A percentile compares a stretch with the other conserved stretches of the same genome.
Conservation (phyloP, 1,140 invertebrate genomes). For the Lysiphlebus fabarum region DNA sequence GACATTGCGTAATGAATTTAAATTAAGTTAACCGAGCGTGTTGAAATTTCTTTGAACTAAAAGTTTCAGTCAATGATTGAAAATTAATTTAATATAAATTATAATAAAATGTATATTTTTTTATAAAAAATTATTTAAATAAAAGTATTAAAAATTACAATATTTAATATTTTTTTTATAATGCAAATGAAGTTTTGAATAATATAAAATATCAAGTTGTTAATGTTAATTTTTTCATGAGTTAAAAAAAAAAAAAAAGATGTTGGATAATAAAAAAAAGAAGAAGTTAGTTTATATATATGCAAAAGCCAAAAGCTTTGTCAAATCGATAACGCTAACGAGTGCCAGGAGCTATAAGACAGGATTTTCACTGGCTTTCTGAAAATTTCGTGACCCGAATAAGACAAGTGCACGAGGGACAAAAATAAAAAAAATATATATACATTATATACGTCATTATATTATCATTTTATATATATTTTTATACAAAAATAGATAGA, state of each 20-base stretch:
- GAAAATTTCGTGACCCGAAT: constrained; percentile 26
- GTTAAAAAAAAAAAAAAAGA: too few species aligned
- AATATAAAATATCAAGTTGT: neutral
- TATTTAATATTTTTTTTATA: too few species aligned
- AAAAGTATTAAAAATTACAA: too few species aligned
- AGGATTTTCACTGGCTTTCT: constrained; percentile 25
- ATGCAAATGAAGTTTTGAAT: too few species aligned
- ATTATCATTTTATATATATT: neutral
- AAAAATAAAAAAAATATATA: neutral
- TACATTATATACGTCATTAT: too few species aligned
- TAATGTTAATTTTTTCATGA: too few species aligned
- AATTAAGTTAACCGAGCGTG: constrained; percentile 24
- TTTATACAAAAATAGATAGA: too few species aligned
- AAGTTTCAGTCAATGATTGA: constrained; percentile 1
- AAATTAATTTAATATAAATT: neutral
- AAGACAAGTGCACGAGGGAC: constrained; percentile 2
- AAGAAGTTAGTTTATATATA: neutral
- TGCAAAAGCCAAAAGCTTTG: neutral
- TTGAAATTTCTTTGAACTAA: neutral
- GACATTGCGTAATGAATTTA: constrained; percentile 26
- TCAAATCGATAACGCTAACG: constrained; percentile 28
- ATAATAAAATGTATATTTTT: too few species aligned
- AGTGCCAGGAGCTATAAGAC: constrained; percentile 17
- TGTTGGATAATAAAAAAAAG: neutral
- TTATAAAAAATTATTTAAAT: too few species aligned